A percentile compares a stretch with the other conserved stretches of the same genome.
Evolutionary conservation across 2,888 invertebrate genomes (phyloP).

Genomic region (Brachycybe producta): DNA sequence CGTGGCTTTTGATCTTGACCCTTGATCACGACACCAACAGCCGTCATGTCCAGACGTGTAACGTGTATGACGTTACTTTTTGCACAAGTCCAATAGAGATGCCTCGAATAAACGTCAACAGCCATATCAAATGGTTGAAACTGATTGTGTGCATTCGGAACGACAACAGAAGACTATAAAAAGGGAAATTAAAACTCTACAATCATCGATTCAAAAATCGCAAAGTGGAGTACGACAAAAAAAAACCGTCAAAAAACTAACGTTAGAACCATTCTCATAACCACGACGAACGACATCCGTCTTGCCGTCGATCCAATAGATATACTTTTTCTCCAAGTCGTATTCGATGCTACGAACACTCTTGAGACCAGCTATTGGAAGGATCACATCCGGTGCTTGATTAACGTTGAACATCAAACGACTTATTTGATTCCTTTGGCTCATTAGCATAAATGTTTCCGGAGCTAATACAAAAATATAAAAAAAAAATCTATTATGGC

Average conservation of each 20-base stretch:
- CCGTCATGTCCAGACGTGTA: conserved; percentile 49
- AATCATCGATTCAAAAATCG: too few species aligned
- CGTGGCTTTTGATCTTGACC: conserved; percentile 68
- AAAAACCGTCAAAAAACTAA: too few species aligned
- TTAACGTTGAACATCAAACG: conserved; percentile 57
- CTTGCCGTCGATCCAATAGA: conserved; percentile 71
- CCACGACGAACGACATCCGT: conserved; percentile 57
- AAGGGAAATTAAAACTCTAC: conserved; percentile 3
- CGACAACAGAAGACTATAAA: conserved; percentile 21
- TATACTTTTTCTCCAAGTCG: conserved; percentile 57
- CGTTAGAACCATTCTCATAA: conserved; percentile 46
- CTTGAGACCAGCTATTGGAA: conserved; percentile 64
- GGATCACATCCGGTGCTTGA: conserved; percentile 67
- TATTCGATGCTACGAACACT: conserved; percentile 72
- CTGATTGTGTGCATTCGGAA: conserved; percentile 24
- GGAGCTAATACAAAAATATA: conserved; percentile 49
- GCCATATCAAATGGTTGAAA: conserved; percentile 67
- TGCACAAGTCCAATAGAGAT: conserved; percentile 79
- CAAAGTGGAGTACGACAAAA: too few species aligned
- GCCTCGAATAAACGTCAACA: conserved; percentile 66
- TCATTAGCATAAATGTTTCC: conserved; percentile 69
- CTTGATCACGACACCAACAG: conserved; percentile 42
- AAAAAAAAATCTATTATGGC: conserved; percentile 15
- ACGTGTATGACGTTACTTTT: conserved; percentile 76
- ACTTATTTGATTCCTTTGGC: conserved; percentile 67